Conservation (phyloP, 2,888 invertebrate genomes). For the Epiblema foenella region DNA sequence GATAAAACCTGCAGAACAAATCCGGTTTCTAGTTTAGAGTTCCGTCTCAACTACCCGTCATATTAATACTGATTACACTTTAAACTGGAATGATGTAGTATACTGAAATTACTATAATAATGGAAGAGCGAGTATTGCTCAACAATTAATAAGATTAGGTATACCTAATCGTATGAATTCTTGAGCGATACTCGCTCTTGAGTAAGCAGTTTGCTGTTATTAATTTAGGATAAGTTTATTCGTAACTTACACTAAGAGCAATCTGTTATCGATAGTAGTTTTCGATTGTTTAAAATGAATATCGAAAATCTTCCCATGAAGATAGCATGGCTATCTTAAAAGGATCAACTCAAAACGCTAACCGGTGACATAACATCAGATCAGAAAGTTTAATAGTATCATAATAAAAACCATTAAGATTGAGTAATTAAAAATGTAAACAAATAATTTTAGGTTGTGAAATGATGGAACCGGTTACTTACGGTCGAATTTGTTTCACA, state of each 20-base stretch:
- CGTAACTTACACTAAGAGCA: neutral
- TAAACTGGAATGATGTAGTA: neutral
- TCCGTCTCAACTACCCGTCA: neutral
- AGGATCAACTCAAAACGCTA: slow-evolving; percentile 52
- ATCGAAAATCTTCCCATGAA: slow-evolving; percentile 47
- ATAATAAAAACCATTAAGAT: slow-evolving; percentile 52
- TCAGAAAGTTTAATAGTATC: slow-evolving; percentile 54
- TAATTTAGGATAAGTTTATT: neutral
- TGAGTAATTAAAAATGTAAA: slow-evolving; percentile 51
- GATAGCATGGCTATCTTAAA: slow-evolving; percentile 55
- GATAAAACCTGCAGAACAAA: slow-evolving; percentile 41
- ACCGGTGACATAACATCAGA: slow-evolving; percentile 54
- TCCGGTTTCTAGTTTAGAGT: slow-evolving; percentile 14
- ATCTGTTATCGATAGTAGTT: slow-evolving; percentile 31
- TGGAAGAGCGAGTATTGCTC: no score
- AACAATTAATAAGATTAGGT: no score
- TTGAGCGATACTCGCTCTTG: neutral
- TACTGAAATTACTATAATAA: slow-evolving; percentile 1
- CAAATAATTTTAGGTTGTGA: slow-evolving; percentile 50
- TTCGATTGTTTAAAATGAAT: slow-evolving; percentile 46
- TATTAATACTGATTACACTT: neutral
- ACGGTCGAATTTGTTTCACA: slow-evolving; percentile 35
- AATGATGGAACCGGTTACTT: slow-evolving; percentile 44
- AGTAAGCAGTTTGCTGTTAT: neutral
- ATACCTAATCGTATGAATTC: neutral